A percentile compares a stretch with the other conserved stretches of the same genome.
These are phyloP conservation scores for Nasonia oneida DNA, from an alignment of 2,888 invertebrate species.

Conservation along the genomic window DNA sequence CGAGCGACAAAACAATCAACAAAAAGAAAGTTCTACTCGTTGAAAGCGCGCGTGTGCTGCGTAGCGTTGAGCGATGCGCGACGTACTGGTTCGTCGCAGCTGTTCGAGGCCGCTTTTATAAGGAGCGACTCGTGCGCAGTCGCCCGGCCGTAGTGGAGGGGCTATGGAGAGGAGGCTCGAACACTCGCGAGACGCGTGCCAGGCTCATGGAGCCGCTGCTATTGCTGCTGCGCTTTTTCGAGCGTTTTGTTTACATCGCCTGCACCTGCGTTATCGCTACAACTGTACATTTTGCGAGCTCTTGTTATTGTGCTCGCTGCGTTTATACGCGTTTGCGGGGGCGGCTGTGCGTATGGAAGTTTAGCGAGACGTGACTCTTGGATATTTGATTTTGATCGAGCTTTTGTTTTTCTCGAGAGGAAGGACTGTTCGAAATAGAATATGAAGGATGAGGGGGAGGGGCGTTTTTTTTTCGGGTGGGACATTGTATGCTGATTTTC, in stretches of 20 bases:
- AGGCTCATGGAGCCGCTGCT: slow-evolving; percentile 48
- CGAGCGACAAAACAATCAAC: too few species aligned
- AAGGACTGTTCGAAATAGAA: not conserved
- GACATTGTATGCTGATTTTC: too few species aligned
- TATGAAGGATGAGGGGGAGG: too few species aligned
- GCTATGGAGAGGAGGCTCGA: slow-evolving; percentile 33
- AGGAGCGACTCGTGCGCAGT: slow-evolving; percentile 9
- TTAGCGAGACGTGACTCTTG: too few species aligned
- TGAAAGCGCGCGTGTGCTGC: too few species aligned
- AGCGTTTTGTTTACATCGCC: not conserved
- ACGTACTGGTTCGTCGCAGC: slow-evolving; percentile 68
- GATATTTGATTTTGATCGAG: too few species aligned
- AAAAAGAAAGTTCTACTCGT: too few species aligned
- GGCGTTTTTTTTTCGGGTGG: too few species aligned
- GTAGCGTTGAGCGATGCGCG: slow-evolving; percentile 57
- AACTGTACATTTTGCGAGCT: not conserved
- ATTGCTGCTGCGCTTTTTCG: not conserved
- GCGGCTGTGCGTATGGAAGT: not conserved
- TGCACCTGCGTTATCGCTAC: not conserved
- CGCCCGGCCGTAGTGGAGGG: not conserved
- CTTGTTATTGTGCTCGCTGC: not conserved
- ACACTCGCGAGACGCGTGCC: slow-evolving; percentile 74
- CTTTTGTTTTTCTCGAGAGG: not conserved
- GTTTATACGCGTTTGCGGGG: not conserved
- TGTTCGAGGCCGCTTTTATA: slow-evolving; percentile 71